phyloP scores from a whole-genome alignment of 2,888 invertebrate genomes.

The Pandemis heparana region DNA sequence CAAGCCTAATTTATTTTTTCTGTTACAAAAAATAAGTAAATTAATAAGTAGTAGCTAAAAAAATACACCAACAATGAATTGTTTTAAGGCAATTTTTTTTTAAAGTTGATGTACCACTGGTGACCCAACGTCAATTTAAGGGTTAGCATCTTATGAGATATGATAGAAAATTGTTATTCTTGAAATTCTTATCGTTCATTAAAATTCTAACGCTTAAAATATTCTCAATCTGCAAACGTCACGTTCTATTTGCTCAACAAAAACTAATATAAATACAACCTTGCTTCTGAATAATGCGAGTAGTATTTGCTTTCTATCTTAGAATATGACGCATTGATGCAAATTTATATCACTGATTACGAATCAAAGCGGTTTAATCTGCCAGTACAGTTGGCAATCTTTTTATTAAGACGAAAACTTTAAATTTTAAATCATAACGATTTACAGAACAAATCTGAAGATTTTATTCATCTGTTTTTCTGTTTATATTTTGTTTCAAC shows the following conservation, averaged over 20 bases:
- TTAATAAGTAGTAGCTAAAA: too few relatives aligned
- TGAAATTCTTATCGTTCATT: not conserved
- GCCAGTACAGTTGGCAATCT: not conserved
- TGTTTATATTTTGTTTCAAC: too few relatives aligned
- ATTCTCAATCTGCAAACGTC: not conserved
- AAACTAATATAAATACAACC: constrained; percentile 55
- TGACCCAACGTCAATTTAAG: too few relatives aligned
- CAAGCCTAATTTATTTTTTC: too few relatives aligned
- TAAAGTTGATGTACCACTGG: too few relatives aligned
- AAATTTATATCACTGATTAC: constrained; percentile 68
- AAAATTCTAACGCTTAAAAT: not conserved
- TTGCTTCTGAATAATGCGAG: constrained; percentile 51
- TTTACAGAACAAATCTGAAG: too few relatives aligned
- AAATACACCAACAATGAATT: too few relatives aligned
- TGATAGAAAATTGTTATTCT: not conserved
- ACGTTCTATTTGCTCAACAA: constrained; percentile 43
- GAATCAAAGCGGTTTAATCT: constrained; percentile 29
- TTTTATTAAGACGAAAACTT: not conserved
- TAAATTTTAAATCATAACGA: too few relatives aligned
- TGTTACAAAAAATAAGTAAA: too few relatives aligned
- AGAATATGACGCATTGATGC: constrained; percentile 59
- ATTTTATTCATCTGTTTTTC: too few relatives aligned
- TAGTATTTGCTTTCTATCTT: constrained; percentile 60
- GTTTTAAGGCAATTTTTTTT: too few relatives aligned
- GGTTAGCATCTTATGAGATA: too few relatives aligned